These are phyloP conservation scores for Neofelis nebulosa DNA, from an alignment of 2,113 vertebrate species.

Conservation along the genomic window DNA sequence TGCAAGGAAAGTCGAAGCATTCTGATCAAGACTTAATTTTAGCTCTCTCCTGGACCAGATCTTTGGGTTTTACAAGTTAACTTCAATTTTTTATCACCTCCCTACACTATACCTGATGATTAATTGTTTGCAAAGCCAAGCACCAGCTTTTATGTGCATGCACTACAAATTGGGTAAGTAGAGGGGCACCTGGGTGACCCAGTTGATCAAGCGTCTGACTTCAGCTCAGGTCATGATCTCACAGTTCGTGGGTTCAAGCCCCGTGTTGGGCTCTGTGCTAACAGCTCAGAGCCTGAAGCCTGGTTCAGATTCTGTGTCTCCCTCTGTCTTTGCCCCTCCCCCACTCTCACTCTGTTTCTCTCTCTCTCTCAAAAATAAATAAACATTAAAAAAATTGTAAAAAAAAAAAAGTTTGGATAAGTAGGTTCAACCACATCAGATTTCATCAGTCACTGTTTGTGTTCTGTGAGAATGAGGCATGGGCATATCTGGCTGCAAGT, in stretches of 20 bases:
- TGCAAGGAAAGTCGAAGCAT: background rate
- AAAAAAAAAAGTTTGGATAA: too few species aligned
- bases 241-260: too few species aligned
- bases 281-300: too few species aligned
- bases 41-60: background rate
- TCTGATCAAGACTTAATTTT: constrained; percentile 23
- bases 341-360: too few species aligned
- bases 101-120: background rate
- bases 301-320: too few species aligned
- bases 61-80: background rate
- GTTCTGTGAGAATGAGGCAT: background rate
- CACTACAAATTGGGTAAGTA: background rate
- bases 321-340: too few species aligned
- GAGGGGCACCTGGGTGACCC: too few species aligned
- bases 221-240: too few species aligned
- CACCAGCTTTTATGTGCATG: background rate
- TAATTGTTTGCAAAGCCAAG: background rate
- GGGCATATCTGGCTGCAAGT: background rate
- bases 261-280: too few species aligned
- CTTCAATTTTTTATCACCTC: background rate
- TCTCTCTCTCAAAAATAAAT: too few species aligned
- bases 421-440: background rate
- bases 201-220: too few species aligned
- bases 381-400: too few species aligned
- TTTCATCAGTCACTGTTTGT: background rate